Evolutionary conservation across 1,140 invertebrate genomes (phyloP), one percentile per base, ranked within the genome.

Genomic region (Helicoverpa zea): DNA sequence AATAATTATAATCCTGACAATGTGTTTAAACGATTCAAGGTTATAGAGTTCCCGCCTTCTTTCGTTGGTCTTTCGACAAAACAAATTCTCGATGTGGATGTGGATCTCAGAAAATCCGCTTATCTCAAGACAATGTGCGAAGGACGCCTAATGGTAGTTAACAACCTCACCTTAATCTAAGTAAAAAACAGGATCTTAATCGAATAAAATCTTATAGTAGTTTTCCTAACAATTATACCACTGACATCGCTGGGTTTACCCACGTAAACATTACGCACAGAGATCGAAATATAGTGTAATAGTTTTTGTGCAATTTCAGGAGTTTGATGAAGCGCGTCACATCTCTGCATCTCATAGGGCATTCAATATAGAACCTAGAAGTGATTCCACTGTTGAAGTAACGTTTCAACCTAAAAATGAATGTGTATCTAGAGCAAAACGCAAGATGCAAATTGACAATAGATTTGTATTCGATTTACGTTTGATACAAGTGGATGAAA

Each of bases 381-480:
- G 90, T 79, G 82, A 86, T 7, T 81, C 81, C 51, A 87, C 83
- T 10, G 81, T 94, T 75, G 61, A 88, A 81, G 90, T 93, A 80
- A 92, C 82, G 49, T 94, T 94, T 74, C 86, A 79, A 14, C 93
- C 93, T 3, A 89, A 79, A 81, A 90, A 87, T 73, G 92, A 94
- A 85, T 93, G 92, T 68, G 92, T 94, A 77, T 86, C 90, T 2
- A 92, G 86, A 84, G 84, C 89, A 23, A 93, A 87, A 73, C 84
- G 80, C 18, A 81, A 74, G 51, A 90, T 84, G 72, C 49, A 87
- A 30, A 64, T 84, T 29, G 88, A 88, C 35, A 92, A 91, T 14
- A 86, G 85, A 89, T 91, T 94, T 89, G 88, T 94, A 13, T 90
- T 92, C 77, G 92, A 93, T 72, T 83, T 94, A 30, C 85, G 90